These are phyloP conservation scores for Phyllostomus discolor DNA, from an alignment of 2,113 vertebrate genomes.

Conservation along the genomic window DNA sequence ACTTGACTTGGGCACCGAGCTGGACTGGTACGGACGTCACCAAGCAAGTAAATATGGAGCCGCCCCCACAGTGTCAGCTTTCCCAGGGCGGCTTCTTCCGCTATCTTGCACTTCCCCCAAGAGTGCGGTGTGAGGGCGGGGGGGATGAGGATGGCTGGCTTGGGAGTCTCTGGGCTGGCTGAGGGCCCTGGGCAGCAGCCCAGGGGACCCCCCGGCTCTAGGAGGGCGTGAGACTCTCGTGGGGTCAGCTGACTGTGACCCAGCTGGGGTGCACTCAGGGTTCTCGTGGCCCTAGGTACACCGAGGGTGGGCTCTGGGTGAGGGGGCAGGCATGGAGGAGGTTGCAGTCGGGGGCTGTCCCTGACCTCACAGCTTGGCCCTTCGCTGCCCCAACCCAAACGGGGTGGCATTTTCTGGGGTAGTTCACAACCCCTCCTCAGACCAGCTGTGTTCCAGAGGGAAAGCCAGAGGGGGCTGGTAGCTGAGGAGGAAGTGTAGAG, in stretches of 20 bases:
- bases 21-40: constrained; percentile 21
- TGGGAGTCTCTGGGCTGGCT: rapidly evolving
- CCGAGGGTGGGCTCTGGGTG: neutral
- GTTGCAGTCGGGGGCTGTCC: neutral
- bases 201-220: neutral
- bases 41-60: neutral
- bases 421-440: neutral
- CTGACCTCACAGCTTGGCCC: neutral
- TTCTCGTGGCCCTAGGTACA: neutral
- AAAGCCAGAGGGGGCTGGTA: neutral
- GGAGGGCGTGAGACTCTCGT: neutral
- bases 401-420: neutral
- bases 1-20: neutral
- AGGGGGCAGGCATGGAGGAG: no score
- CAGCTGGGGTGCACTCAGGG: neutral
- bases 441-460: neutral
- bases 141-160: neutral
- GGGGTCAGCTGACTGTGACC: neutral
- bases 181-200: neutral
- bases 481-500: neutral
- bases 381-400: neutral
- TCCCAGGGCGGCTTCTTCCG: neutral
- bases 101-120: neutral
- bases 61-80: constrained; percentile 15
- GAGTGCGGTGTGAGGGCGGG: neutral